Evolutionary conservation across 2,113 vertebrate genomes (phyloP).

Genomic region (Gobiocypris rarus): DNA sequence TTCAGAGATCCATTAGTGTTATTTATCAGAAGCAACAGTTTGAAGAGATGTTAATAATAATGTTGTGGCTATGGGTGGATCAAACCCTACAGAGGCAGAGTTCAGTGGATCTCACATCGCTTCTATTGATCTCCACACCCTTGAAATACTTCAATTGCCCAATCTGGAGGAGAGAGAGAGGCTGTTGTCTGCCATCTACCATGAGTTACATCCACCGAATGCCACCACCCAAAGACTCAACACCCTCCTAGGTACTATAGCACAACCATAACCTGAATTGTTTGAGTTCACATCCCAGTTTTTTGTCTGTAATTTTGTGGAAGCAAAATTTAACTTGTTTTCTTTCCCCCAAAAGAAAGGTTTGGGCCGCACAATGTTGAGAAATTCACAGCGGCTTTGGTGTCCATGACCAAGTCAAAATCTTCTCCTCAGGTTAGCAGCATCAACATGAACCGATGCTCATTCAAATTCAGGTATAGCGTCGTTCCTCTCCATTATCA

Average conservation of each 20-base stretch:
- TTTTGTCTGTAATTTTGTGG: neutral
- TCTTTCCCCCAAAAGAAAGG: conserved; percentile 52
- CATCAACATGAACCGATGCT: conserved; percentile 51
- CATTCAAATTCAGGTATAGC: conserved; percentile 65
- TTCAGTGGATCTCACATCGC: conserved; percentile 74
- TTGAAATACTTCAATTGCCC: conserved; percentile 71
- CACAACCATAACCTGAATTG: neutral
- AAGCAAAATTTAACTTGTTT: neutral
- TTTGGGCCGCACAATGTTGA: conserved; percentile 60
- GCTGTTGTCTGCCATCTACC: conserved; percentile 75
- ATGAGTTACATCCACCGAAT: conserved; percentile 73
- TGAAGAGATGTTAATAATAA: neutral
- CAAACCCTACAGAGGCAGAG: conserved; percentile 65
- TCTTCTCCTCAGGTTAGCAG: conserved; percentile 65
- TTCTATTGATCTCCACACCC: conserved; percentile 67
- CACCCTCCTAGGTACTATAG: conserved; percentile 68
- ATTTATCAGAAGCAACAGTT: conserved; percentile 3
- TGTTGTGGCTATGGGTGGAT: conserved; percentile 2
- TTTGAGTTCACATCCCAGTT: neutral
- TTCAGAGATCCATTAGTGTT: conserved; percentile 17
- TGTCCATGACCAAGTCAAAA: conserved; percentile 63
- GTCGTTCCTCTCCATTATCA: neutral
- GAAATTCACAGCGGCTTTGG: conserved; percentile 61
- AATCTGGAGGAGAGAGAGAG: conserved; percentile 72
- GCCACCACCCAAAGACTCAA: conserved; percentile 61